These are phyloP conservation scores for Protomyctophum bolini DNA, from an alignment of 2,113 vertebrate species.

Conservation along the genomic window DNA sequence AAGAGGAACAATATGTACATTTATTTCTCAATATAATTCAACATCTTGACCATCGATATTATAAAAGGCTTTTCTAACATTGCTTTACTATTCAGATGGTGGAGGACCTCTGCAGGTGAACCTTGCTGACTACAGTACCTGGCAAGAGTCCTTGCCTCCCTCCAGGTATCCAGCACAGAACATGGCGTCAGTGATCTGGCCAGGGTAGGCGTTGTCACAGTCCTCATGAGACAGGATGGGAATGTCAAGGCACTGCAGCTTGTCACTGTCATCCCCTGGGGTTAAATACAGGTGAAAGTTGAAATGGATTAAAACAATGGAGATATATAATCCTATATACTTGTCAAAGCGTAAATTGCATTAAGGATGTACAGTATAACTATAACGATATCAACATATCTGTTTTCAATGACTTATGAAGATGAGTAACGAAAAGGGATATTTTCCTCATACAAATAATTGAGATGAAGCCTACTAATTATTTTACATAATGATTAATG, in stretches of 20 bases:
- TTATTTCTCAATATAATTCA: background rate
- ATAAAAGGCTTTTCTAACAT: too few relatives aligned
- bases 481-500: too few relatives aligned
- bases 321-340: constrained; percentile 30
- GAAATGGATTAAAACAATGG: too few relatives aligned
- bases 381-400: too few relatives aligned
- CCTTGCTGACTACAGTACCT: constrained; percentile 58
- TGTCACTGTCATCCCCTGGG: constrained; percentile 19
- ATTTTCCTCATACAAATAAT: too few relatives aligned
- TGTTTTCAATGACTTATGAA: too few relatives aligned
- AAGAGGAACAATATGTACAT: background rate
- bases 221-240: constrained; percentile 71
- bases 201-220: constrained; percentile 73
- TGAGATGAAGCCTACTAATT: too few relatives aligned
- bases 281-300: too few relatives aligned
- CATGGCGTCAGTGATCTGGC: constrained; percentile 78
- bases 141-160: constrained; percentile 83
- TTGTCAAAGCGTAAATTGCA: constrained; percentile 31
- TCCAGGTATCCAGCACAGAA: constrained; percentile 80
- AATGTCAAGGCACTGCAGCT: constrained; percentile 77
- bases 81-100: too few relatives aligned
- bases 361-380: too few relatives aligned
- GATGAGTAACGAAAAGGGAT: too few relatives aligned
- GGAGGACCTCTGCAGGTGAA: too few relatives aligned
- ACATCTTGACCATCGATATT: background rate